These are phyloP conservation scores for Epicauta chinensis DNA, from an alignment of 1,140 invertebrate species.

Conservation along the genomic window DNA sequence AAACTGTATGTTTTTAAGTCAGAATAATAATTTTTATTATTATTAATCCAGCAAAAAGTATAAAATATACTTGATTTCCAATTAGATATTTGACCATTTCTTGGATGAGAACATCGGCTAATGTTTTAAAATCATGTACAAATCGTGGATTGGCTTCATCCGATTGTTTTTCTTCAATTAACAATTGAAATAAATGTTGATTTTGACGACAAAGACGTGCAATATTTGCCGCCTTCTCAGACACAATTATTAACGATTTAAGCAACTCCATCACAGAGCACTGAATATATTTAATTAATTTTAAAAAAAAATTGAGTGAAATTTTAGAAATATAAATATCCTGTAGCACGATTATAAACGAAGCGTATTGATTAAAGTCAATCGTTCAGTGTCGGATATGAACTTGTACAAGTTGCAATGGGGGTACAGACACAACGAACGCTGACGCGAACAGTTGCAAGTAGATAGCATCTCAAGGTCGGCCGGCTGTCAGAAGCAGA, in stretches of 20 bases:
- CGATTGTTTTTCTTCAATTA: slow-evolving; percentile 63
- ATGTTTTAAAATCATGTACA: slow-evolving; percentile 72
- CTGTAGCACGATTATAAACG: too few species aligned
- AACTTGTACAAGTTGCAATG: too few species aligned
- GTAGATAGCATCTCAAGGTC: too few species aligned
- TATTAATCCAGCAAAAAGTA: background rate
- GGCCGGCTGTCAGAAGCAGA: too few species aligned
- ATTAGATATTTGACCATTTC: slow-evolving; percentile 69
- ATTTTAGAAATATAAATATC: too few species aligned
- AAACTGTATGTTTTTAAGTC: slow-evolving; percentile 55
- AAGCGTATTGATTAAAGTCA: too few species aligned
- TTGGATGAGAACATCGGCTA: slow-evolving; percentile 78
- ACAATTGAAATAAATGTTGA: slow-evolving; percentile 58
- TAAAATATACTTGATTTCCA: slow-evolving; percentile 48
- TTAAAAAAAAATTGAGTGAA: too few species aligned
- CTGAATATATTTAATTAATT: too few species aligned
- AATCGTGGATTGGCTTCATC: slow-evolving; percentile 64
- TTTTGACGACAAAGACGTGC: slow-evolving; percentile 65
- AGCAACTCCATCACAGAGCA: slow-evolving; percentile 45
- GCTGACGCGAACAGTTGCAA: too few species aligned
- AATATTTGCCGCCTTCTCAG: slow-evolving; percentile 76
- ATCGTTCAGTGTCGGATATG: too few species aligned
- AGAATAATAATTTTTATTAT: background rate
- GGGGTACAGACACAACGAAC: too few species aligned
- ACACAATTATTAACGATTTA: slow-evolving; percentile 51